Conservation (phyloP, 2,113 vertebrate species). For the Psettodes erumei region DNA sequence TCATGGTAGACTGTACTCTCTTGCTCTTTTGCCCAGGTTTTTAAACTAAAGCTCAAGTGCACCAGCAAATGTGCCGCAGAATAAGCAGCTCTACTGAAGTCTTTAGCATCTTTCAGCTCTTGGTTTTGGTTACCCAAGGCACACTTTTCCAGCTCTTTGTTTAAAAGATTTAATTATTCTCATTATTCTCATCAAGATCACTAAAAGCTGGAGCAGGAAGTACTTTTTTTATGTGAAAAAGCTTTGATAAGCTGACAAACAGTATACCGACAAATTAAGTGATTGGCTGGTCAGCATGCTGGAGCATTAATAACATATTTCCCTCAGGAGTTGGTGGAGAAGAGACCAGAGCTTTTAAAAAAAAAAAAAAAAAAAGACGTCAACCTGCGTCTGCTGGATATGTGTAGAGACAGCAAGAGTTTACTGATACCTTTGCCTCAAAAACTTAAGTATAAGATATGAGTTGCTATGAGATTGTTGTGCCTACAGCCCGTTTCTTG, state of each 20-base stretch:
- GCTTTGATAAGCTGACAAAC: no score
- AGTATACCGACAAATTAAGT: no score
- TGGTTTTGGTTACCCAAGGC: not conserved
- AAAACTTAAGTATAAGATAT: not conserved
- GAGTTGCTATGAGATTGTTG: not conserved
- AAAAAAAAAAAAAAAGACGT: no score
- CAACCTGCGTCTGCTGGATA: not conserved
- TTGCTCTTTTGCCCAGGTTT: not conserved
- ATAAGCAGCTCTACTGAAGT: not conserved
- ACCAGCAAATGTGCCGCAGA: not conserved
- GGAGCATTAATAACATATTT: no score
- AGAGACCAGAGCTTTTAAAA: no score
- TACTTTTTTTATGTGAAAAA: not conserved
- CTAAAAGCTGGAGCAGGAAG: no score
- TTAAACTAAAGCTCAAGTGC: not conserved
- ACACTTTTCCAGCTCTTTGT: not conserved
- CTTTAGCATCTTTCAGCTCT: not conserved
- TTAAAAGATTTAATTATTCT: not conserved
- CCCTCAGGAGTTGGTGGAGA: no score
- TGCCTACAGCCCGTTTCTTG: not conserved
- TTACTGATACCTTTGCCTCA: not conserved
- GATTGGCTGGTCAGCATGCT: not conserved
- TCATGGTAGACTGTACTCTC: not conserved
- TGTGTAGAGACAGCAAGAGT: no score
- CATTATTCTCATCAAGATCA: not conserved